These are phyloP conservation scores for Autographa pulchrina DNA, from an alignment of 2,888 invertebrate genomes.

Conservation along the genomic window DNA sequence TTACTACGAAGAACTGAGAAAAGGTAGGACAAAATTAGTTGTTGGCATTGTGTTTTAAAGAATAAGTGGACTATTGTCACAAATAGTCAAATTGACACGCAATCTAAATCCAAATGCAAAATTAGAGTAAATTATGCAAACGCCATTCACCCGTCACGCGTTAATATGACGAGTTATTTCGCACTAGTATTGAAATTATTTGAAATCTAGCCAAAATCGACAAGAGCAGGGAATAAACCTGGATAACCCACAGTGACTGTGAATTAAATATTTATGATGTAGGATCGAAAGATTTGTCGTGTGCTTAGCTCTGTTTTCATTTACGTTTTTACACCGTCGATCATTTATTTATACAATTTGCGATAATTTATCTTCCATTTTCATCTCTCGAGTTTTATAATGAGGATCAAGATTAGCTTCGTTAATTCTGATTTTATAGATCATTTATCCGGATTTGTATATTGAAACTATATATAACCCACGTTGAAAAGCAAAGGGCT, in stretches of 20 bases:
- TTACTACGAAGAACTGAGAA: no score
- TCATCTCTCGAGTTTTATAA: no score
- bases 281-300: neutral
- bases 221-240: constrained; percentile 17
- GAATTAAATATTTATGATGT: constrained; percentile 7
- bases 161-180: constrained; percentile 23
- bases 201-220: constrained; percentile 33
- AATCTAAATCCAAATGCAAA: constrained; percentile 10
- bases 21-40: no score
- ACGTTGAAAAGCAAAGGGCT: no score
- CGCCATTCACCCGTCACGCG: constrained; percentile 12
- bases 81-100: constrained; percentile 12
- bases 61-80: neutral
- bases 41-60: no score
- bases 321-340: no score
- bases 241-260: constrained; percentile 8
- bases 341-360: no score
- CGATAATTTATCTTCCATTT: no score
- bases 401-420: no score
- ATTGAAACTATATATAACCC: no score
- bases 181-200: constrained; percentile 20
- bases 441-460: no score
- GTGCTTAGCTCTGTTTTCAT: neutral
- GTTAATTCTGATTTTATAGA: no score
- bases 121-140: constrained; percentile 30